These are phyloP conservation scores for cat (Felis catus) DNA, from an alignment of 2,113 vertebrate genomes.

Conservation along the genomic window F.catus_Fca126_mat1.0 CM031419.1:218300001-218300500, in stretches of 20 bases:
- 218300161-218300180: not conserved
- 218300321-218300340: not conserved
- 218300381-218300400: not conserved
- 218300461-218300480: not conserved
- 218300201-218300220: rapidly evolving
- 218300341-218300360: too few relatives aligned
- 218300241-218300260: not conserved
- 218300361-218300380: not conserved
- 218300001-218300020: rapidly evolving
- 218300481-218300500: not conserved
- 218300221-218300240: not conserved
- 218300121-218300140: not conserved
- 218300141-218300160: rapidly evolving
- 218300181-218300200: not conserved
- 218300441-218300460: not conserved
- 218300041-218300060: rapidly evolving
- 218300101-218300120: rapidly evolving
- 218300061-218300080: rapidly evolving
- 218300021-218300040: not conserved
- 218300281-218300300: rapidly evolving
- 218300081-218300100: not conserved
- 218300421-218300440: not conserved
- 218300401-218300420: not conserved
- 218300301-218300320: not conserved
- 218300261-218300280: not conserved